Conservation (phyloP, 2,888 invertebrate genomes). For the Mayetiola destructor region DNA sequence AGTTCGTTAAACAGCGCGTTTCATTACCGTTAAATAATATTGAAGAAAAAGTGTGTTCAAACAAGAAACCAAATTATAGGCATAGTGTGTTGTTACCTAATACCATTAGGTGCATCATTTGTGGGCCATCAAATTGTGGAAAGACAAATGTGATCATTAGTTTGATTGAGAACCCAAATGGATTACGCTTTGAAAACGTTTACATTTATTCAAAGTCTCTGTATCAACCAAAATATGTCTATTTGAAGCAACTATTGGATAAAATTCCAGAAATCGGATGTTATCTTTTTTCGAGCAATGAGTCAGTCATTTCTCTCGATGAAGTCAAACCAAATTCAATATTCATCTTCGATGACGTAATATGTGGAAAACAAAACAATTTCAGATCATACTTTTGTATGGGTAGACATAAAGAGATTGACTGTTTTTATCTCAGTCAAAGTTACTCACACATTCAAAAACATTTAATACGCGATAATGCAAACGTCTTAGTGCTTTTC, state of each 20-base stretch:
- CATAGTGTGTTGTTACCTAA: conserved; percentile 24
- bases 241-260: conserved; percentile 19
- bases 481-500: conserved; percentile 25
- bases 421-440: conserved; percentile 25
- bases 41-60: not conserved
- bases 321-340: conserved; percentile 22
- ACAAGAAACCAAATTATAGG: conserved; percentile 7
- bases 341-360: conserved; percentile 28
- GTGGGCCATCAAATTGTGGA: conserved; percentile 28
- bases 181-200: conserved; percentile 28
- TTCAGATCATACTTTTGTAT: conserved; percentile 23
- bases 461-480: conserved; percentile 26
- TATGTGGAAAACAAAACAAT: conserved; percentile 23
- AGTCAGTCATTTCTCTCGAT: conserved; percentile 16
- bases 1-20: conserved; percentile 10
- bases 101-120: conserved; percentile 23
- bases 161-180: conserved; percentile 25
- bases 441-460: conserved; percentile 25
- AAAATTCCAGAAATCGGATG: conserved; percentile 16
- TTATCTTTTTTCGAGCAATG: conserved; percentile 21
- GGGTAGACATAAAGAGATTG: conserved; percentile 24
- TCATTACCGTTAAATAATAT: not conserved
- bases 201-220: conserved; percentile 25
- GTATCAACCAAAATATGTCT: conserved; percentile 23
- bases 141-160: conserved; percentile 28